Evolutionary conservation across 1,140 invertebrate genomes (phyloP).

Genomic region (Euschistus heros): DNA sequence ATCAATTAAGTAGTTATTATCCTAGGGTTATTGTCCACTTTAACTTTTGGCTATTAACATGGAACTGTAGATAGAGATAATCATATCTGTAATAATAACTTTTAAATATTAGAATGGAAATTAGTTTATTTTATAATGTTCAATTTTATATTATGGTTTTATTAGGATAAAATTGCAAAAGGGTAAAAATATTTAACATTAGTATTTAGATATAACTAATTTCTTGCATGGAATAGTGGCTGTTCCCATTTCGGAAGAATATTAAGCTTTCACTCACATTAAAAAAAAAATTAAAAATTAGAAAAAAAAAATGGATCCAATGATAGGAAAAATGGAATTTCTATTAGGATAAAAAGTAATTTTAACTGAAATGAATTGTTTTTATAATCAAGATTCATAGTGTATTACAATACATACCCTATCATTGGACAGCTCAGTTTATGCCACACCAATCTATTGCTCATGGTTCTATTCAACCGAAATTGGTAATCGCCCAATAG

Average conservation of each 20-base stretch:
- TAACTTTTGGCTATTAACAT: not conserved
- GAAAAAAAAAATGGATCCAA: not conserved
- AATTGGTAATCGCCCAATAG: conserved; percentile 5
- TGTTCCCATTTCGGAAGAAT: conserved; percentile 17
- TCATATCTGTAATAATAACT: conserved; percentile 6
- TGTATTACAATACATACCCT: not conserved
- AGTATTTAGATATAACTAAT: not conserved
- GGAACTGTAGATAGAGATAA: not conserved
- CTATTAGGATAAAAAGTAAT: too few relatives aligned
- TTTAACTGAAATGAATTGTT: too few relatives aligned
- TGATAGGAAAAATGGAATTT: too few relatives aligned
- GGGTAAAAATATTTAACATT: conserved; percentile 3
- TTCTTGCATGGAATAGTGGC: conserved; percentile 11
- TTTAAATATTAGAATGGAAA: not conserved
- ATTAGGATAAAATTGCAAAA: conserved; percentile 11
- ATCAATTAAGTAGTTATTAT: too few relatives aligned
- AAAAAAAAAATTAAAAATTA: not conserved
- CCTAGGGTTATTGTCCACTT: too few relatives aligned
- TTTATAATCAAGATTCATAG: too few relatives aligned
- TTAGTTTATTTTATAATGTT: not conserved
- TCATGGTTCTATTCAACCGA: conserved; percentile 6
- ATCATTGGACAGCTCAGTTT: not conserved
- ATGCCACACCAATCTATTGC: conserved; percentile 5
- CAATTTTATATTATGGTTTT: not conserved
- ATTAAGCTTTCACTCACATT: not conserved